Evolutionary conservation across 2,888 invertebrate genomes (phyloP).

Genomic region (Agrotis segetum): DNA sequence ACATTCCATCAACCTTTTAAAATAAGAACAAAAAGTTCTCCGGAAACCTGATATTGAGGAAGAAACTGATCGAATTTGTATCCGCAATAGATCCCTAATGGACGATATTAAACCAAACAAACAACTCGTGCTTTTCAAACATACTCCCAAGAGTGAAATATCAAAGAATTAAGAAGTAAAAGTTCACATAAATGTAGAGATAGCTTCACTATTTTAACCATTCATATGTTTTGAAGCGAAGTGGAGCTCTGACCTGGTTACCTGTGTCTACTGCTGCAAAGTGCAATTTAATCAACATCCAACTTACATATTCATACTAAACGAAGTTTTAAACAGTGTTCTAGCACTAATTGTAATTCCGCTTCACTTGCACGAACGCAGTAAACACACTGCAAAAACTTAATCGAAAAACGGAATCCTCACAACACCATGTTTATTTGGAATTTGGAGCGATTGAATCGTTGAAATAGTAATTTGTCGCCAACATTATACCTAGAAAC

Average conservation of each 20-base stretch:
- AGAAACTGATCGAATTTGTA: neutral
- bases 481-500: slow-evolving; percentile 22
- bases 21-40: no score
- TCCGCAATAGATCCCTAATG: neutral
- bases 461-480: slow-evolving; percentile 42
- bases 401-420: slow-evolving; percentile 38
- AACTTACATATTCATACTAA: slow-evolving; percentile 38
- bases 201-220: slow-evolving; percentile 19
- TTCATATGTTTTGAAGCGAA: slow-evolving; percentile 25
- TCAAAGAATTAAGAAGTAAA: slow-evolving; percentile 12
- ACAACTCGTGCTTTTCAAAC: neutral
- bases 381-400: slow-evolving; percentile 40
- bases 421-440: slow-evolving; percentile 40
- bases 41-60: no score
- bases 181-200: slow-evolving; percentile 7
- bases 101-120: neutral
- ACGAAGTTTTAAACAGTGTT: slow-evolving; percentile 37
- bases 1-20: neutral
- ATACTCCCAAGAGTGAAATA: neutral
- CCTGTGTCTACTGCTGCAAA: slow-evolving; percentile 34
- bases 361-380: slow-evolving; percentile 14
- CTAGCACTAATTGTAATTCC: slow-evolving; percentile 41
- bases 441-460: slow-evolving; percentile 26
- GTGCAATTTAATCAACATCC: slow-evolving; percentile 54
- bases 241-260: slow-evolving; percentile 42